Evolutionary conservation across 1,140 invertebrate species (phyloP).

Genomic region (Chionoecetes opilio): DNA sequence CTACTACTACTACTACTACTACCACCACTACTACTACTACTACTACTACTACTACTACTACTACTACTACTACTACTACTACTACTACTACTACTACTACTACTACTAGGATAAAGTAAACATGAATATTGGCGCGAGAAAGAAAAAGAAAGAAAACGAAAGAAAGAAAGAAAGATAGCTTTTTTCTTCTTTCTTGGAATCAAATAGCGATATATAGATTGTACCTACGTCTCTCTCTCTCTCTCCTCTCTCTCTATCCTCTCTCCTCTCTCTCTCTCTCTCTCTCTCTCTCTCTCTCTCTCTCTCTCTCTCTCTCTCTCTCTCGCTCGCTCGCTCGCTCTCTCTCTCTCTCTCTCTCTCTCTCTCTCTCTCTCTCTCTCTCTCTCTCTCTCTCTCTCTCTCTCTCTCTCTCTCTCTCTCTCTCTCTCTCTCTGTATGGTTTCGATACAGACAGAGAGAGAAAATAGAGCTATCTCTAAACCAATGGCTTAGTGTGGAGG

Average conservation of each 20-base stretch:
- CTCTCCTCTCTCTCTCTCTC: constrained; percentile 15
- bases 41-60: no score
- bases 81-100: no score
- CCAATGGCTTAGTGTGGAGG: constrained; percentile 7
- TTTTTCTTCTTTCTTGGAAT: no score
- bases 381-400: neutral
- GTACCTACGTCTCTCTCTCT: neutral
- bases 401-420: constrained; percentile 66
- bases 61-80: no score
- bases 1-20: neutral
- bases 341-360: neutral
- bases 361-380: neutral
- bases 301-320: constrained; percentile 67
- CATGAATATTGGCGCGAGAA: no score
- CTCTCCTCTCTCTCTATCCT: neutral
- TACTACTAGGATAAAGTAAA: no score
- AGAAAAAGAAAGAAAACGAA: no score
- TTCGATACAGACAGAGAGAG: no score
- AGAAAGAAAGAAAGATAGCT: no score
- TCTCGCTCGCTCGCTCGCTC: no score
- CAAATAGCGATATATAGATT: no score
- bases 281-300: constrained; percentile 55
- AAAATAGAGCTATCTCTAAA: neutral
- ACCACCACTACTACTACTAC: no score
- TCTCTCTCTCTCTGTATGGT: constrained; percentile 66